phyloP scores from a whole-genome alignment of 30 jellyfish, hydroid and myxozoan genomes.

The Pelagia noctiluca region DNA sequence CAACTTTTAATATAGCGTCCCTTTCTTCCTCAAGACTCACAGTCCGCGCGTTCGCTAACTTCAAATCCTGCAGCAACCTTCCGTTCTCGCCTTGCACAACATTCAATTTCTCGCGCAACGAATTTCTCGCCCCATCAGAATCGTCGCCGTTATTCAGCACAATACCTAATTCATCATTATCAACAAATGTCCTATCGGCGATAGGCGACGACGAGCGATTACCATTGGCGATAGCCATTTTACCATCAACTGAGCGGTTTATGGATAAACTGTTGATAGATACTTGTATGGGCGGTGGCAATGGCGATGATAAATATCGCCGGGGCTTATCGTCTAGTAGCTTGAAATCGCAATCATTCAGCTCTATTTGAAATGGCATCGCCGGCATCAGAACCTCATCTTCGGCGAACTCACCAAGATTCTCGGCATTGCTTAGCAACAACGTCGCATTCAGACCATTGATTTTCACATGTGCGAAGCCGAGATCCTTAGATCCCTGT shows the following conservation, averaged over 20 bases:
- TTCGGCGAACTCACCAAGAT: conserved; percentile 93
- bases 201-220: neutral
- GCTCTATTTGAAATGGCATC: conserved; percentile 79
- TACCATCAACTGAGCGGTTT: conserved; percentile 55
- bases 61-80: conserved; percentile 76
- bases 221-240: conserved; percentile 29
- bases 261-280: conserved; percentile 54
- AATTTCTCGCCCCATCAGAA: conserved; percentile 1
- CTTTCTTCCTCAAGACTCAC: conserved; percentile 90
- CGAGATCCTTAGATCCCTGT: conserved; percentile 73
- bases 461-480: conserved; percentile 82
- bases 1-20: conserved; percentile 88
- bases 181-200: conserved; percentile 15
- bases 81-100: conserved; percentile 68
- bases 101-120: conserved; percentile 47
- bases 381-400: conserved; percentile 77
- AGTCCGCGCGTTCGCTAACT: conserved; percentile 83
- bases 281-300: conserved; percentile 85
- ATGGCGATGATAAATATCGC: conserved; percentile 76
- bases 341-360: conserved; percentile 60
- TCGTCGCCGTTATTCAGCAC: conserved; percentile 37
- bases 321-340: conserved; percentile 91
- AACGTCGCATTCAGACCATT: conserved; percentile 66
- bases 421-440: conserved; percentile 84
- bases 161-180: conserved; percentile 29